These are phyloP conservation scores for Pseudobourletiella spinata DNA, from an alignment of 1,140 invertebrate species.

Conservation along the genomic window DNA sequence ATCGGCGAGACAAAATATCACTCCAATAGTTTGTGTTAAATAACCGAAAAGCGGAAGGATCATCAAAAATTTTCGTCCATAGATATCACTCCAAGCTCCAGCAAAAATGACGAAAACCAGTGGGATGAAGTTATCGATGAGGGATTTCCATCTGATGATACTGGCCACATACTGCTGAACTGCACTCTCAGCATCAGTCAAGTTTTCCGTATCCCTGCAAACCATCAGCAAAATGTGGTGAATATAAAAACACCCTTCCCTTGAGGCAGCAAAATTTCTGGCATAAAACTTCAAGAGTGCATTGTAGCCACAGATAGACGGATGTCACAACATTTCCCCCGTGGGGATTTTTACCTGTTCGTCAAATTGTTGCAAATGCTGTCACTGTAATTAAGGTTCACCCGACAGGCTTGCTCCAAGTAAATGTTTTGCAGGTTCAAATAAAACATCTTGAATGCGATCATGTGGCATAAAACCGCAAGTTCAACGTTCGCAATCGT, in stretches of 20 bases:
- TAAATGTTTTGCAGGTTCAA: conserved; percentile 50
- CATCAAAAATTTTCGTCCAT: not conserved
- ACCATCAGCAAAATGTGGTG: not conserved
- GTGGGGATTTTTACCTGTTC: not conserved
- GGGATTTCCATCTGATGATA: not conserved
- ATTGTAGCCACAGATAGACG: not conserved
- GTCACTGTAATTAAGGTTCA: conserved; percentile 58
- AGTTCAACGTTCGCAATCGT: conserved; percentile 9
- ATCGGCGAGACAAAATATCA: not conserved
- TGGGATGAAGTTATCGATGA: not conserved
- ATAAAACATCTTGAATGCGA: conserved; percentile 21
- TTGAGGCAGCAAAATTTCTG: not conserved
- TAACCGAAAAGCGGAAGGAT: not conserved
- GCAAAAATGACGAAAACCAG: not conserved
- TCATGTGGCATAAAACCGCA: conserved; percentile 26
- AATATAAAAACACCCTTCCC: not conserved
- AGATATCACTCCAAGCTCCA: conserved; percentile 4
- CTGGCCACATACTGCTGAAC: not conserved
- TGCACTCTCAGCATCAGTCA: not conserved
- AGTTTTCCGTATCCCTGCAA: not conserved
- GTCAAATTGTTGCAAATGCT: conserved; percentile 61
- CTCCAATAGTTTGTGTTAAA: not conserved
- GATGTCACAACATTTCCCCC: not conserved
- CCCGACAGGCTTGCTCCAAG: conserved; percentile 71
- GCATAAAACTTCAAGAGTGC: not conserved